These are phyloP conservation scores for Dryas iulia DNA, from an alignment of 1,140 invertebrate genomes.

Conservation along the genomic window DNA sequence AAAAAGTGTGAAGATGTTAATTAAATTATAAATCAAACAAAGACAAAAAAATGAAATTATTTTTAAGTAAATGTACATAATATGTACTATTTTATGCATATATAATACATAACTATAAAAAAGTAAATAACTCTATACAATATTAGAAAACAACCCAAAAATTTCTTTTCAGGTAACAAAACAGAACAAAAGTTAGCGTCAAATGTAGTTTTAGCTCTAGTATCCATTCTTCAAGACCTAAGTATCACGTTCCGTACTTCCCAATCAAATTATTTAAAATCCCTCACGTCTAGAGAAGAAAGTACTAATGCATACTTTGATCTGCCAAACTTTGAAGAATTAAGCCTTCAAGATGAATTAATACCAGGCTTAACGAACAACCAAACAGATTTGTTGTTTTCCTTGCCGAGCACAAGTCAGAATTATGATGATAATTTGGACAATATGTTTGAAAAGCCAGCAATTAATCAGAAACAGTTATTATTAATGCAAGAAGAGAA, in stretches of 20 bases:
- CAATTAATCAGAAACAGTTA: conserved; percentile 85
- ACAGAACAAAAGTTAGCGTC: conserved; percentile 88
- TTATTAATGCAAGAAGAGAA: conserved; percentile 92
- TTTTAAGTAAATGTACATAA: too few species aligned
- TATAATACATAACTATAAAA: neutral
- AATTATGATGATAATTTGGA: conserved; percentile 55
- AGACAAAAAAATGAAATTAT: too few species aligned
- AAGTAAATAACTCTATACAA: neutral
- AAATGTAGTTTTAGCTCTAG: conserved; percentile 91
- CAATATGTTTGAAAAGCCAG: conserved; percentile 79
- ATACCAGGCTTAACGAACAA: conserved; percentile 62
- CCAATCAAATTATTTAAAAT: conserved; percentile 92
- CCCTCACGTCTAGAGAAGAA: conserved; percentile 93
- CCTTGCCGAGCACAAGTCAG: conserved; percentile 61
- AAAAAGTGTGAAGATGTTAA: too few species aligned
- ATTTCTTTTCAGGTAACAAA: conserved; percentile 75
- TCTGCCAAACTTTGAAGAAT: conserved; percentile 82
- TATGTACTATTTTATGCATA: too few species aligned
- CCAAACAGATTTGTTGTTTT: conserved; percentile 64
- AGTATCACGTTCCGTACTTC: conserved; percentile 89
- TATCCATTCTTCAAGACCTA: conserved; percentile 90
- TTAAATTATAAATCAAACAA: too few species aligned
- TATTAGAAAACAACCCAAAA: neutral
- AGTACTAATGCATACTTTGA: conserved; percentile 93
- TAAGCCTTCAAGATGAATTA: conserved; percentile 76